Conservation (phyloP, 2,888 invertebrate genomes). For the Xylota segnis region DNA sequence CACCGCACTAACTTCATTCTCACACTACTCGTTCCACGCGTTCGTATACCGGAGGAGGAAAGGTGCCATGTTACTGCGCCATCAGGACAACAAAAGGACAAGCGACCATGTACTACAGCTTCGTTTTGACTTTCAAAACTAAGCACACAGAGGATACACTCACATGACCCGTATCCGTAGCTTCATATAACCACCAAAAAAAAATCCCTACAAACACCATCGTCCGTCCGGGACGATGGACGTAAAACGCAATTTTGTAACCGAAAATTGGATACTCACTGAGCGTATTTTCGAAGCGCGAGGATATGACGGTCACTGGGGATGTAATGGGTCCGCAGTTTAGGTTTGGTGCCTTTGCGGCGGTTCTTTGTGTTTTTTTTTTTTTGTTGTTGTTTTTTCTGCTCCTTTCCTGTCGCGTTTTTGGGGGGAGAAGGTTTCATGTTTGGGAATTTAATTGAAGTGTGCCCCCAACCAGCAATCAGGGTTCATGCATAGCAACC, state of each 20-base stretch:
- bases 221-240: constrained; percentile 47
- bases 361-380: constrained; percentile 62
- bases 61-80: constrained; percentile 65
- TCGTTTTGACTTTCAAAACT: constrained; percentile 72
- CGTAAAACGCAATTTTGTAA: constrained; percentile 73
- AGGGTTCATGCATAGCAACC: constrained; percentile 54
- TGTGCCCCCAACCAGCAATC: constrained; percentile 72
- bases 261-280: constrained; percentile 78
- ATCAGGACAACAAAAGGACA: constrained; percentile 60
- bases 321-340: constrained; percentile 70
- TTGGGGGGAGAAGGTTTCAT: constrained; percentile 58
- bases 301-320: constrained; percentile 70
- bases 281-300: constrained; percentile 64
- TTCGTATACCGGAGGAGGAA: background rate
- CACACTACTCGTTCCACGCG: constrained; percentile 21
- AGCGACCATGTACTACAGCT: constrained; percentile 63
- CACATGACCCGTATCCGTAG: constrained; percentile 69
- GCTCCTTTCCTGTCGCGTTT: constrained; percentile 11
- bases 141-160: constrained; percentile 46
- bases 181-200: constrained; percentile 56
- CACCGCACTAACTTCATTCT: constrained; percentile 77
- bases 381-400: constrained; percentile 30
- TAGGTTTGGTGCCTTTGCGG: constrained; percentile 76
- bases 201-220: constrained; percentile 53
- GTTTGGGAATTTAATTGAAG: constrained; percentile 78